Evolutionary conservation across 1,140 invertebrate genomes (phyloP).

Genomic region (Coptotermes formosanus): DNA sequence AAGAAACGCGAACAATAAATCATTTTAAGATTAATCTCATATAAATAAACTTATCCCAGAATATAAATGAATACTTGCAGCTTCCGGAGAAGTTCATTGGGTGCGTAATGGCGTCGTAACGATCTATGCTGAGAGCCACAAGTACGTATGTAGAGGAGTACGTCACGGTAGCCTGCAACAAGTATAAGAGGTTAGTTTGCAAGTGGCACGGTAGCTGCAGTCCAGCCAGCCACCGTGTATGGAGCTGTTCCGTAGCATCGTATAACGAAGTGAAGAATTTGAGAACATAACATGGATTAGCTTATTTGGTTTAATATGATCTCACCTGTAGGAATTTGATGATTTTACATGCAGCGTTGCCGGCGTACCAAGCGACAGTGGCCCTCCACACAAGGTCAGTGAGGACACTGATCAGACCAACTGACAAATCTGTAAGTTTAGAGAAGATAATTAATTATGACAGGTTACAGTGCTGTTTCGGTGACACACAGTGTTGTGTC

Average conservation of each 20-base stretch:
- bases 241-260: no score
- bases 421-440: constrained; percentile 70
- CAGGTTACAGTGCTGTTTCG: no score
- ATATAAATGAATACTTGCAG: constrained; percentile 47
- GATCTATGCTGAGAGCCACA: constrained; percentile 62
- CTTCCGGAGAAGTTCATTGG: constrained; percentile 59
- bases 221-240: no score
- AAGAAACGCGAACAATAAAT: no score
- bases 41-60: no score
- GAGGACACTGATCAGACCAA: constrained; percentile 81
- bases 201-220: no score
- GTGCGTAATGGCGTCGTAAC: constrained; percentile 62
- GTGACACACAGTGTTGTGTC: no score
- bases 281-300: neutral
- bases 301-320: neutral
- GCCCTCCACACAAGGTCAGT: constrained; percentile 86
- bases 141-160: constrained; percentile 65
- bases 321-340: constrained; percentile 77
- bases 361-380: constrained; percentile 81
- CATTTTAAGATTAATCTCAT: no score
- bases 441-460: no score
- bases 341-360: constrained; percentile 84
- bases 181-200: neutral
- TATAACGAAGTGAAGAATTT: no score
- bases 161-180: constrained; percentile 54